Conservation (phyloP, 2,888 invertebrate species). For the Rotaria sp. region DNA sequence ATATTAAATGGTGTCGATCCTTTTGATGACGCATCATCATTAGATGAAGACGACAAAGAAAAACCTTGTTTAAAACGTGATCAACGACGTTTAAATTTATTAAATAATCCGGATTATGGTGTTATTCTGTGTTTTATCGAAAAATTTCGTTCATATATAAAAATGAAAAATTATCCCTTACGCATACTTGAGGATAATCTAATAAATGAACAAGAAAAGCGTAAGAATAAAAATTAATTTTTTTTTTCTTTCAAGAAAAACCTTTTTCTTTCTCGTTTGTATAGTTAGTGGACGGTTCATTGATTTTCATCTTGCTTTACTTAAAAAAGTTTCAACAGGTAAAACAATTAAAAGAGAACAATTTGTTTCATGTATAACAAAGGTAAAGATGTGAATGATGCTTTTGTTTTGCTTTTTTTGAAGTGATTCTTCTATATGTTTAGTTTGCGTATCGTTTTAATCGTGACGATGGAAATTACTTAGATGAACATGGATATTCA, state of each 20-base stretch:
- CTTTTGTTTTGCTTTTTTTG: background rate
- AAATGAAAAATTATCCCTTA: background rate
- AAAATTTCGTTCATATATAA: background rate
- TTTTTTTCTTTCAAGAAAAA: background rate
- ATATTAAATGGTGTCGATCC: background rate
- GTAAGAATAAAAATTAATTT: background rate
- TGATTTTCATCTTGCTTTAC: background rate
- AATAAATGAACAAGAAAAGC: background rate
- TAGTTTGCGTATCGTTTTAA: constrained; percentile 12
- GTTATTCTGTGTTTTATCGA: background rate
- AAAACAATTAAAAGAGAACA: background rate
- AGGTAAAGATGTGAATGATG: background rate
- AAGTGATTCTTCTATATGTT: background rate
- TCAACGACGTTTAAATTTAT: constrained; percentile 1
- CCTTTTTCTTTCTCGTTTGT: background rate
- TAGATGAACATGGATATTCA: background rate
- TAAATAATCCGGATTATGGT: constrained; percentile 11
- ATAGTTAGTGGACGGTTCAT: background rate
- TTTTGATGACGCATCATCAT: background rate
- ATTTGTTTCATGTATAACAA: background rate
- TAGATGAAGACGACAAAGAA: background rate
- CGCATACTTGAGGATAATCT: constrained; percentile 1
- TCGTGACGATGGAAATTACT: background rate
- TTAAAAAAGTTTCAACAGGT: background rate
- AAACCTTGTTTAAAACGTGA: background rate